Evolutionary conservation across 2,888 invertebrate genomes (phyloP), one percentile per base, ranked within the genome.

Genomic region (Drosophila lutescens): DNA sequence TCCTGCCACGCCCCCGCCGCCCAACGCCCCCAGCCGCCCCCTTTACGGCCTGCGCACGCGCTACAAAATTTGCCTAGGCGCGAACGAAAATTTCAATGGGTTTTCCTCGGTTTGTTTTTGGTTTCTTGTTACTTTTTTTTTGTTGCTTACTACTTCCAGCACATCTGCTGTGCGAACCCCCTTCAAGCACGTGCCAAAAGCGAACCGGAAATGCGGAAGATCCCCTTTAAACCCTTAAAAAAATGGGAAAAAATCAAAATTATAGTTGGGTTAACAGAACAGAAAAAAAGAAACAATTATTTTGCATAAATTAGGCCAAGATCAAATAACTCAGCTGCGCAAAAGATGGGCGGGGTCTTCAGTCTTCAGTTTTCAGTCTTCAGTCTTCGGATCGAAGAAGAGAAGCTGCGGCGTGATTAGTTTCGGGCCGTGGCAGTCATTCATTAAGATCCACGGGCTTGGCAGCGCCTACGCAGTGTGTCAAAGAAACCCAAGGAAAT

Each of bases 401-500:
- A 49, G 61, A 44, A 53, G 67, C 57, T 76, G 53, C 36, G 10
- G 62, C 60, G 69, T 85, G 83, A 83, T 83, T 83, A 77, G 83
- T 83, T 78, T 66, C 80, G 58, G 61, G 58, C 50, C 47, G 40
- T 23, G 23, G 56, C 69, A 82, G 80, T 80, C 83, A 79, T 83
- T 86, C 79, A 83, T 83, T 86, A 83, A 86, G 56, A 58, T 49
- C 68, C 68, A 51, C 30, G 63, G 62, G 75, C 65, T 66, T 61
- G 65, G 61, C 60, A 54, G 46, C 82, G 80, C 83, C 83, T 72
- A 84, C 83, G 83, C 86, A 83, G 67, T 80, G 83, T 78, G 83
- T 78, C 86, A 59, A 40, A 65, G 49, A 36, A 54, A 36, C n/a
- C 38, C 30, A 47, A 49, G 50, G 15, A 15, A 8, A 26, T 17